Percentiles rank a stretch among this genome's conserved stretches.
Evolutionary conservation across 2,797 vertebrate species (phyloP).

Genomic region (Orestias chungarensis): DNA sequence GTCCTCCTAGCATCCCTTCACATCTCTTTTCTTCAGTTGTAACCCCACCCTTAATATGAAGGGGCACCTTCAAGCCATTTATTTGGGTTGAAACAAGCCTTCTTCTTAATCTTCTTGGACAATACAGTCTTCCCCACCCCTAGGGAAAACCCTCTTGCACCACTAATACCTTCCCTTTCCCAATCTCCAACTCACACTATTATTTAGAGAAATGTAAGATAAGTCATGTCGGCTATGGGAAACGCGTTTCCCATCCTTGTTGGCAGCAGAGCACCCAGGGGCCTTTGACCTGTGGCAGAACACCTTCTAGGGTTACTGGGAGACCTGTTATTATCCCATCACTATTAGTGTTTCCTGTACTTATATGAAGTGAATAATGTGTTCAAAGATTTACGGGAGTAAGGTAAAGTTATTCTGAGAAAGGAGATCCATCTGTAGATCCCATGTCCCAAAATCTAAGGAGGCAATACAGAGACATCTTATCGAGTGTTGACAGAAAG

Average conservation of each 20-base stretch:
- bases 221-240: slow-evolving; percentile 56
- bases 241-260: slow-evolving; percentile 67
- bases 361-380: slow-evolving; percentile 65
- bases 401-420: slow-evolving; percentile 56
- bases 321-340: slow-evolving; percentile 62
- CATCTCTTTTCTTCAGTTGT: slow-evolving; percentile 62
- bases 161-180: slow-evolving; percentile 53
- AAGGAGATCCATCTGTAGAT: slow-evolving; percentile 21
- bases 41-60: slow-evolving; percentile 63
- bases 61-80: slow-evolving; percentile 81
- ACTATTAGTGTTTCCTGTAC: slow-evolving; percentile 58
- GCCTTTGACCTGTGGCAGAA: slow-evolving; percentile 57
- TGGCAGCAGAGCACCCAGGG: slow-evolving; percentile 52
- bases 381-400: slow-evolving; percentile 54
- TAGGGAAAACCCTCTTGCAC: slow-evolving; percentile 24
- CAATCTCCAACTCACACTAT: slow-evolving; percentile 53
- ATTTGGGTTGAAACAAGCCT: slow-evolving; percentile 72
- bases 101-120: slow-evolving; percentile 37
- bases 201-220: slow-evolving; percentile 77
- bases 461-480: slow-evolving; percentile 20
- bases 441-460: slow-evolving; percentile 13
- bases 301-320: slow-evolving; percentile 63
- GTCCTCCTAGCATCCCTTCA: slow-evolving; percentile 58
- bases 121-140: slow-evolving; percentile 26
- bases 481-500: slow-evolving; percentile 20